Evolutionary conservation across 2,113 vertebrate species (phyloP).

Genomic region (Turdus rufiventris): DNA sequence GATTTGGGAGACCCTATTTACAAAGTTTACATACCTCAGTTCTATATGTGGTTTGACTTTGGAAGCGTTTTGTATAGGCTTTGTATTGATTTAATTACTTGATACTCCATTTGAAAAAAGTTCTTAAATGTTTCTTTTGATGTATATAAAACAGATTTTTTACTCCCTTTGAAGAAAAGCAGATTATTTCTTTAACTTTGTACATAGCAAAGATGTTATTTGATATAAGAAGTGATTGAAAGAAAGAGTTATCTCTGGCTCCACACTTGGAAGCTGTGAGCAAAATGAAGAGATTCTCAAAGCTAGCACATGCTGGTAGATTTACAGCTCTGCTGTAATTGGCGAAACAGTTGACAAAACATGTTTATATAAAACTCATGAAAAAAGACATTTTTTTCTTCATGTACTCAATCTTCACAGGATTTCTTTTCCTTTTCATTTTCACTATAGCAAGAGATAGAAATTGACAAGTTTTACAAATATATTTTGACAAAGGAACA

Average conservation of each 20-base stretch:
- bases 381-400: background rate
- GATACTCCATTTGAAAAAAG: background rate
- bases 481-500: background rate
- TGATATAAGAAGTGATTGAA: background rate
- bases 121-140: background rate
- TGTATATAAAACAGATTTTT: background rate
- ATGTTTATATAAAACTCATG: background rate
- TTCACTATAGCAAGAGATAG: background rate
- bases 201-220: background rate
- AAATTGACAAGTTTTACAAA: background rate
- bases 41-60: background rate
- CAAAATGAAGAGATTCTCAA: slow-evolving; percentile 14
- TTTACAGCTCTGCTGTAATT: slow-evolving; percentile 17
- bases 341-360: slow-evolving; percentile 3
- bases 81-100: background rate
- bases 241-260: background rate
- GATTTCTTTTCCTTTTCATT: background rate
- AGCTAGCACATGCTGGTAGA: background rate
- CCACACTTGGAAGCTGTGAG: background rate
- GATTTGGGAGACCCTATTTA: background rate
- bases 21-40: background rate
- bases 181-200: background rate
- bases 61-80: background rate
- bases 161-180: background rate
- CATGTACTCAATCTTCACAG: background rate